Evolutionary conservation across 2,113 vertebrate genomes (phyloP).

Genomic region (Platichthys flesus): DNA sequence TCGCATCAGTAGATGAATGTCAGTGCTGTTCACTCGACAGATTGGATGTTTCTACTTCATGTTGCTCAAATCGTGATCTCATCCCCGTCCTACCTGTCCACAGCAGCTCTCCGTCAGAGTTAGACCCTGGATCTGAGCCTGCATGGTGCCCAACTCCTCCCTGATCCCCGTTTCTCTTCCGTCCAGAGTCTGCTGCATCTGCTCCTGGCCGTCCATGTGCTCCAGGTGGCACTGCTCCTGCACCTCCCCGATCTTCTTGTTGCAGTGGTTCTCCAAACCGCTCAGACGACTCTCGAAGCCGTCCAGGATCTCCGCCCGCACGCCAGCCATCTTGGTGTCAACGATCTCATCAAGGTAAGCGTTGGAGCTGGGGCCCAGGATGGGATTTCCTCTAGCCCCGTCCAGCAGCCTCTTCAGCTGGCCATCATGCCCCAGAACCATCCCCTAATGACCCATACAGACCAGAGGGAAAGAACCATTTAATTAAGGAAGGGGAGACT

Average conservation of each 20-base stretch:
- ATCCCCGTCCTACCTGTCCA: slow-evolving; percentile 74
- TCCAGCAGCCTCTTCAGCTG: slow-evolving; percentile 91
- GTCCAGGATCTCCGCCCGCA: slow-evolving; percentile 88
- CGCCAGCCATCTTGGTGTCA: slow-evolving; percentile 83
- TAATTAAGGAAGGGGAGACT: neutral
- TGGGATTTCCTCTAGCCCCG: slow-evolving; percentile 76
- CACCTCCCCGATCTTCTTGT: slow-evolving; percentile 88
- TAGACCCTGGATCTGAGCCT: slow-evolving; percentile 92
- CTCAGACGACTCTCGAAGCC: slow-evolving; percentile 91
- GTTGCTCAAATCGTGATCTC: neutral
- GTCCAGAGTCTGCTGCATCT: slow-evolving; percentile 90
- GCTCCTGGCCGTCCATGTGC: slow-evolving; percentile 87
- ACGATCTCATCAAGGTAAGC: slow-evolving; percentile 86
- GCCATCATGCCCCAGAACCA: slow-evolving; percentile 93
- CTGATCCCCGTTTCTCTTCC: slow-evolving; percentile 91
- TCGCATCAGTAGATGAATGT: too few species aligned
- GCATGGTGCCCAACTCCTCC: slow-evolving; percentile 89
- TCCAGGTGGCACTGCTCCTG: slow-evolving; percentile 89
- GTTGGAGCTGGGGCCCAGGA: slow-evolving; percentile 81
- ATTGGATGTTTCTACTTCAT: neutral
- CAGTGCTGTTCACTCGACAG: too few species aligned
- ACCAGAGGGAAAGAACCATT: neutral
- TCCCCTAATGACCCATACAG: slow-evolving; percentile 65
- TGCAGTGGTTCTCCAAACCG: slow-evolving; percentile 86
- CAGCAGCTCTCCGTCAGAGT: slow-evolving; percentile 91